Conservation (phyloP, 30 jellyfish, hydroid and myxozoan species). For the Turritopsis rubra region DNA sequence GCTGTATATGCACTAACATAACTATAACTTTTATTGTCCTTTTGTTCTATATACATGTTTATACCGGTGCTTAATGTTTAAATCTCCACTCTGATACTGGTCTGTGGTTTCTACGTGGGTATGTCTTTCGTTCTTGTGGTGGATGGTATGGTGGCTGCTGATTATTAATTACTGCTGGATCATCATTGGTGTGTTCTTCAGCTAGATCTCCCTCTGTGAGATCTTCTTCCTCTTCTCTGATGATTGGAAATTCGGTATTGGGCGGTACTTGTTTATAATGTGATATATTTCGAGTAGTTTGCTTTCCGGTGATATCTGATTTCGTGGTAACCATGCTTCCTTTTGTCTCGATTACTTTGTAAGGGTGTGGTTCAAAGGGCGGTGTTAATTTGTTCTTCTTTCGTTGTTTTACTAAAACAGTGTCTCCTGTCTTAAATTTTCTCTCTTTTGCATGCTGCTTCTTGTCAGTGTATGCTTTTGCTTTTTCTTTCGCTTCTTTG, state of each 20-base stretch:
- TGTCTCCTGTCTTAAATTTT: slow-evolving; percentile 32
- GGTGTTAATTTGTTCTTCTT: slow-evolving; percentile 48
- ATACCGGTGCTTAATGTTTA: too few relatives aligned
- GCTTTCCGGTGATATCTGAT: neutral
- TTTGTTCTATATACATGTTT: too few relatives aligned
- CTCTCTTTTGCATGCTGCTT: neutral
- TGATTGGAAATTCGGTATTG: neutral
- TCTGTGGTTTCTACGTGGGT: too few relatives aligned
- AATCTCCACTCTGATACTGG: too few relatives aligned
- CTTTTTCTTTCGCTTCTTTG: too few relatives aligned
- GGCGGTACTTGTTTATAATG: neutral
- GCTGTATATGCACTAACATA: too few relatives aligned
- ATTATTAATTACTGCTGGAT: too few relatives aligned
- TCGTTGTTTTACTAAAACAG: slow-evolving; percentile 46
- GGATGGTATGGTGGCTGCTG: too few relatives aligned
- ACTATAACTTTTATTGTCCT: too few relatives aligned
- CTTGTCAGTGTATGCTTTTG: neutral
- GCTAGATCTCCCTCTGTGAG: too few relatives aligned
- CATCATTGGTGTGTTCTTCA: too few relatives aligned
- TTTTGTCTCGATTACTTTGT: slow-evolving; percentile 34
- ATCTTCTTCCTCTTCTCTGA: neutral
- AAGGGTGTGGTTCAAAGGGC: slow-evolving; percentile 39
- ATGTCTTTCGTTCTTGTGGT: too few relatives aligned
- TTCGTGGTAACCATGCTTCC: slow-evolving; percentile 37
- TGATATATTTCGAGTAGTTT: neutral